These are phyloP conservation scores for Tricholauxania praeusta DNA, from an alignment of 2,888 invertebrate species.

Conservation along the genomic window DNA sequence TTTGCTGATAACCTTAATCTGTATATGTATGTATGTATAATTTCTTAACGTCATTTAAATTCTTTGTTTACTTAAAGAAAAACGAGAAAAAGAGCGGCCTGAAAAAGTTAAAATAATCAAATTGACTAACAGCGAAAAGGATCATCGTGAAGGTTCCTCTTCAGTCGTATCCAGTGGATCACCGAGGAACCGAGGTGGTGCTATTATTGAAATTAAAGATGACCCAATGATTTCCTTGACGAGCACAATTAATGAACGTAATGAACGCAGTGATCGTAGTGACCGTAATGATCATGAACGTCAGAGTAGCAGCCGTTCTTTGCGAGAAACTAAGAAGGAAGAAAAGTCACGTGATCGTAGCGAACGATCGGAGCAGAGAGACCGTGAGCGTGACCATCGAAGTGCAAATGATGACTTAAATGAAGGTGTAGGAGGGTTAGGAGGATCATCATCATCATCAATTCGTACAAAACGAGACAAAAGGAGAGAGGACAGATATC, in stretches of 20 bases:
- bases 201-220: slow-evolving; percentile 52
- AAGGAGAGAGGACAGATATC: slow-evolving; percentile 60
- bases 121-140: slow-evolving; percentile 45
- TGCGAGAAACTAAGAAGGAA: slow-evolving; percentile 61
- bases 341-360: slow-evolving; percentile 60
- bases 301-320: slow-evolving; percentile 54
- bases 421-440: slow-evolving; percentile 20
- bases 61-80: slow-evolving; percentile 40
- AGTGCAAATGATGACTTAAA: slow-evolving; percentile 39
- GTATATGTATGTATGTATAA: no score
- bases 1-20: not conserved
- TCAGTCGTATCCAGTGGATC: not conserved
- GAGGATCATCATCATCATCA: slow-evolving; percentile 34
- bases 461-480: slow-evolving; percentile 61
- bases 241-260: slow-evolving; percentile 30
- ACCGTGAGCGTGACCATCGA: slow-evolving; percentile 50
- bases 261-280: slow-evolving; percentile 50
- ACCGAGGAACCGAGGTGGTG: not conserved
- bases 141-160: slow-evolving; percentile 10
- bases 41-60: not conserved
- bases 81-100: slow-evolving; percentile 48
- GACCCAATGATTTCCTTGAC: slow-evolving; percentile 41
- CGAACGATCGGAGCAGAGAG: slow-evolving; percentile 54
- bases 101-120: slow-evolving; percentile 52
- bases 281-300: slow-evolving; percentile 53